These are phyloP conservation scores for Thymelicus acteon DNA, from an alignment of 2,888 invertebrate species.

Conservation along the genomic window DNA sequence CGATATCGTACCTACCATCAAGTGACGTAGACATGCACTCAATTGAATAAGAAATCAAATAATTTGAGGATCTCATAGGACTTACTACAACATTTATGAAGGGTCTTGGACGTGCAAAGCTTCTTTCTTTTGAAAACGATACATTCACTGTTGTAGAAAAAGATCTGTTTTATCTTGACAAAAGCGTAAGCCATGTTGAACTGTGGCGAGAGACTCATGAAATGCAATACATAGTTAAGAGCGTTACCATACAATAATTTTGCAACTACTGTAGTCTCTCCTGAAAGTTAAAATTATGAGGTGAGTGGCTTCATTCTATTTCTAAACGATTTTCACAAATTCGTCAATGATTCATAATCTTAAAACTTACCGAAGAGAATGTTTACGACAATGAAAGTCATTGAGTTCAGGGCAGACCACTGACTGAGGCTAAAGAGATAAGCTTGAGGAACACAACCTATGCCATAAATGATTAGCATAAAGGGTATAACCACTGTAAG, in stretches of 20 bases:
- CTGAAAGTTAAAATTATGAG: slow-evolving; percentile 47
- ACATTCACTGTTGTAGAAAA: slow-evolving; percentile 73
- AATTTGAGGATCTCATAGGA: slow-evolving; percentile 7
- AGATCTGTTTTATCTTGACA: slow-evolving; percentile 67
- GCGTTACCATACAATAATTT: slow-evolving; percentile 65
- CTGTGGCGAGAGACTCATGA: slow-evolving; percentile 70
- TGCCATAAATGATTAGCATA: slow-evolving; percentile 62
- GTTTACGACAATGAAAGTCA: slow-evolving; percentile 68
- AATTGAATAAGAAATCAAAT: too few species aligned
- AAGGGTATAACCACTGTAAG: slow-evolving; percentile 64
- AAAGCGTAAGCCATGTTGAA: slow-evolving; percentile 72
- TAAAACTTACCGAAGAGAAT: slow-evolving; percentile 65
- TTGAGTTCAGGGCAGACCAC: slow-evolving; percentile 62
- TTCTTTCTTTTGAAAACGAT: slow-evolving; percentile 55
- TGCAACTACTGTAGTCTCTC: slow-evolving; percentile 69
- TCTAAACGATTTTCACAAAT: too few species aligned
- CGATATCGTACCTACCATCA: too few species aligned
- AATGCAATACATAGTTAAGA: slow-evolving; percentile 52
- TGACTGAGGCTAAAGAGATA: slow-evolving; percentile 73
- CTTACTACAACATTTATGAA: slow-evolving; percentile 76
- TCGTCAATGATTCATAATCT: too few species aligned
- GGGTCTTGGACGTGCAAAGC: slow-evolving; percentile 56
- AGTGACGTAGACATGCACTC: too few species aligned
- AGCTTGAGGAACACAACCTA: slow-evolving; percentile 71
- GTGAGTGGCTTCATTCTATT: too few species aligned